Base-by-base conservation (phyloP, 2,888 invertebrate species). In the Caenorhabditis panamensis region DNA sequence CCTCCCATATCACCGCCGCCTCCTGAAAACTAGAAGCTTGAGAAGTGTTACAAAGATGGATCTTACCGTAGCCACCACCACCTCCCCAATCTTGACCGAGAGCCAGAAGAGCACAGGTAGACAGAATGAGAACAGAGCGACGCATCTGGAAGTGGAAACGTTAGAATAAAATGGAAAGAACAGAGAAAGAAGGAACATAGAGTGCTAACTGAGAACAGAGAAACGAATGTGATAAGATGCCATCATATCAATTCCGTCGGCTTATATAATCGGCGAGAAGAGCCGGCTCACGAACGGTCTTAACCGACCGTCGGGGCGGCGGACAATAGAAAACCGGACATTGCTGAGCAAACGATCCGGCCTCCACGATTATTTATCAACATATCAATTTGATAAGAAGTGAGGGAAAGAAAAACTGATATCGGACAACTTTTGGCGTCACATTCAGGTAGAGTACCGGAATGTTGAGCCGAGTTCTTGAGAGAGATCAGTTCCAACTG, bases 1-100 rank as follows among this genome's bases (percentile, higher is more conserved):
- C 84, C 84, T 53, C 83, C 83, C 79, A 82, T 80, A 20, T 62
- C 69, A 61, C 63, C 69, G 28, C 75, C 77, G 26, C 77, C 77
- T 64, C 79, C 80, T 78, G 66, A 28, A 69, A 69, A 18, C 4
- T 1, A 1, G n/a, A 36, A 20, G 13, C 13, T 36, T 6, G 20
- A 2, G 24, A 63, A 16, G 49, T 59, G 1, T 26, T 16, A 1
- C 22, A 22, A n/a, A 69, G 13, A 8, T 24, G 11, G 16, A 0
- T 56, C 78, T 54, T 53, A 77, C 69, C 83, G 77, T 83, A 84
- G 53, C 80, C 80, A 58, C 72, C 82, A 66, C 72, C 82, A 44
- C 82, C 87, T 68, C 87, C 87, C 87, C 88, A 87, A 44, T 87
- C 86, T 79, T 88, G 88, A 51, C 82, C 83, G 44, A 77, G 63